Evolutionary conservation across 2,797 vertebrate species (phyloP).

Genomic region (Arnoldichthys spilopterus): DNA sequence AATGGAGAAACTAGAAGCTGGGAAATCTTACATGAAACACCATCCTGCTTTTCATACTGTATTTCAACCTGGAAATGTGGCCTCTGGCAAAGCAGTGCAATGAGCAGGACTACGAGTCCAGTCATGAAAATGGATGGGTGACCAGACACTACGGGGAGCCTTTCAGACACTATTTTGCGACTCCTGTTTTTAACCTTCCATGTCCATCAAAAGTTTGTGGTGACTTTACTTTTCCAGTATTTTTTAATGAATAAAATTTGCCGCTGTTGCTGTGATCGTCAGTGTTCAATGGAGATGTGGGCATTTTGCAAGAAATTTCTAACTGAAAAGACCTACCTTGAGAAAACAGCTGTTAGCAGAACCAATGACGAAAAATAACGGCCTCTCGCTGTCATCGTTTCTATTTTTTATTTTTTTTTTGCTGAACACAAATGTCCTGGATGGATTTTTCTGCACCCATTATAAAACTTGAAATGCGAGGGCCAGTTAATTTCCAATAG

Average conservation of each 20-base stretch:
- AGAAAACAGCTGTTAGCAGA: not conserved
- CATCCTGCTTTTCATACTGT: constrained; percentile 1
- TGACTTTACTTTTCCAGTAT: not conserved
- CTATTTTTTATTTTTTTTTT: constrained; percentile 19
- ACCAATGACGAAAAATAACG: not conserved
- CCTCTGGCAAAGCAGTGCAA: not conserved
- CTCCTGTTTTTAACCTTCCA: not conserved
- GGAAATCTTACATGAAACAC: constrained; percentile 8
- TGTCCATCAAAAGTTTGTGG: not conserved
- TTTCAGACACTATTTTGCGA: not conserved
- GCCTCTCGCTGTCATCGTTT: not conserved
- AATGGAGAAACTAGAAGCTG: not conserved
- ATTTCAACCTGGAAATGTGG: constrained; percentile 10
- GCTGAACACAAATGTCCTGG: constrained; percentile 25
- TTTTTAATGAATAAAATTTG: not conserved
- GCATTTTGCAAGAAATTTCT: not conserved
- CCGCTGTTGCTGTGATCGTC: no score
- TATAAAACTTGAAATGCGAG: constrained; percentile 33
- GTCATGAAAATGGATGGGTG: not conserved
- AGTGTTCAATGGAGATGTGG: no score
- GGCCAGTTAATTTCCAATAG: constrained; percentile 43
- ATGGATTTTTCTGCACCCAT: constrained; percentile 15
- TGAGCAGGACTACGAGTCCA: constrained; percentile 7
- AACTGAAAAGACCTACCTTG: not conserved
- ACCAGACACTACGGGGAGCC: not conserved